phyloP scores from a whole-genome alignment of 2,888 invertebrate species.

The Troilus luridus region DNA sequence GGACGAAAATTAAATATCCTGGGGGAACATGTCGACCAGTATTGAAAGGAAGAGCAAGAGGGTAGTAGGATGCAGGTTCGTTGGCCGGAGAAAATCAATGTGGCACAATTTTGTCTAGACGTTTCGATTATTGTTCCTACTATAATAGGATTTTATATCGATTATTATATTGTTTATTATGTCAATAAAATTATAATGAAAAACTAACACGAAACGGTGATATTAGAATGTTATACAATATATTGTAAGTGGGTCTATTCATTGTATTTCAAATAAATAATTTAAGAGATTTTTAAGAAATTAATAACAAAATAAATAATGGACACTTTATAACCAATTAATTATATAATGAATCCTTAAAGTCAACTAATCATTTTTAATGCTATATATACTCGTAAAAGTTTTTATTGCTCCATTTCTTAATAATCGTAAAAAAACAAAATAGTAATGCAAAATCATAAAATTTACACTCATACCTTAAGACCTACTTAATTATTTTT shows the following conservation, averaged over 20 bases:
- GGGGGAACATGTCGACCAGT: not conserved
- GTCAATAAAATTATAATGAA: too few species aligned
- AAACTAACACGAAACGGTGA: not conserved
- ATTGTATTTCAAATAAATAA: not conserved
- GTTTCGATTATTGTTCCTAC: not conserved
- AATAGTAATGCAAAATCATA: too few species aligned
- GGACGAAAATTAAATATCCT: not conserved
- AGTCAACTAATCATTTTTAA: too few species aligned
- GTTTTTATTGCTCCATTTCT: too few species aligned
- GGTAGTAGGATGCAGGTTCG: not conserved
- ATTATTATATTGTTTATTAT: not conserved
- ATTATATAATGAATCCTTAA: too few species aligned
- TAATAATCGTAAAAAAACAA: too few species aligned
- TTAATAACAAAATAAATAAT: too few species aligned
- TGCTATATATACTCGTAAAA: too few species aligned
- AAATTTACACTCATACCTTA: too few species aligned
- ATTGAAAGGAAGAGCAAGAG: conserved; percentile 8
- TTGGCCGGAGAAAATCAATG: conserved; percentile 43
- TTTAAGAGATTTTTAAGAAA: too few species aligned
- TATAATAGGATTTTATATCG: not conserved
- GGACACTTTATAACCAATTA: too few species aligned
- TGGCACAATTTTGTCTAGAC: conserved; percentile 46
- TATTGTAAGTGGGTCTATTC: not conserved
- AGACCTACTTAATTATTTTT: too few species aligned
- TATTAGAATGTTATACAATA: not conserved